phyloP scores from a whole-genome alignment of 2,797 vertebrate genomes.

The Florisuga fusca region DNA sequence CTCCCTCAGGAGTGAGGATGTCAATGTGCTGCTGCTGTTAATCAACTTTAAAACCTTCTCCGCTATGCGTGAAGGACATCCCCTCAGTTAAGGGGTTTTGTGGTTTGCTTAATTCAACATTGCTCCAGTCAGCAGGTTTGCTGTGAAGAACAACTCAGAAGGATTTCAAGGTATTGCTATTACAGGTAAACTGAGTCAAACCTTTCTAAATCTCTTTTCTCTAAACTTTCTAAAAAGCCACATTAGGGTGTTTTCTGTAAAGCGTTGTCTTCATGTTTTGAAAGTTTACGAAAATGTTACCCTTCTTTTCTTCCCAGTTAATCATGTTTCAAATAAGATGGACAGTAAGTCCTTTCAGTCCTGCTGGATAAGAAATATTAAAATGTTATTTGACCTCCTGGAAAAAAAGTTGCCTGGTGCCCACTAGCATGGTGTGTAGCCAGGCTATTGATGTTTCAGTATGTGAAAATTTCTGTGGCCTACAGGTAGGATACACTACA shows the following conservation, averaged over 20 bases:
- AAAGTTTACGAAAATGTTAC: neutral
- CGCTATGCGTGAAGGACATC: neutral
- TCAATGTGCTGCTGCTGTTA: neutral
- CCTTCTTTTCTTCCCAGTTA: neutral
- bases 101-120: neutral
- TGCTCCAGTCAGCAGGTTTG: neutral
- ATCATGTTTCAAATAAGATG: neutral
- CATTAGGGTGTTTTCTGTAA: neutral
- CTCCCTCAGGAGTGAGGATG: neutral
- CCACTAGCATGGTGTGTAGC: neutral
- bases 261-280: neutral
- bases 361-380: neutral
- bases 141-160: neutral
- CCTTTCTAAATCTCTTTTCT: neutral
- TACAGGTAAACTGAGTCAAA: neutral
- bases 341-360: neutral
- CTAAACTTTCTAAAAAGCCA: neutral
- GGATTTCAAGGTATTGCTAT: neutral
- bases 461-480: neutral
- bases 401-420: neutral
- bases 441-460: neutral
- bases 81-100: neutral
- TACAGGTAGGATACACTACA: neutral
- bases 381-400: neutral
- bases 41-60: neutral